Conservation (phyloP, 2,888 invertebrate species). For the Patella depressa region DNA sequence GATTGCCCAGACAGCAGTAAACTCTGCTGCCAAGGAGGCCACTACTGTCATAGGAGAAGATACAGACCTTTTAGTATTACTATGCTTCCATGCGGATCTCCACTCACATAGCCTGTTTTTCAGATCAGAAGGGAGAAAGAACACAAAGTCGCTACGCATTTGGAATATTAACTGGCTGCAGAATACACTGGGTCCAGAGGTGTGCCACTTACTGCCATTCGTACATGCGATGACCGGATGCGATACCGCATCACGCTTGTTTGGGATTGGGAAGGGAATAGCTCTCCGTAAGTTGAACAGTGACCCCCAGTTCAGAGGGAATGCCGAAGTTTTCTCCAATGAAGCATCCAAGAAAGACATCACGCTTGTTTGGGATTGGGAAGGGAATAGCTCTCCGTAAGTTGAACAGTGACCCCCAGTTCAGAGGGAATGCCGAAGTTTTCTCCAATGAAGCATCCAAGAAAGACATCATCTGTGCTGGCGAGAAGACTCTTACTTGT, state of each 20-base stretch:
- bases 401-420: too few species aligned
- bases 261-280: constrained; percentile 32
- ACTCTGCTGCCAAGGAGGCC: constrained; percentile 12
- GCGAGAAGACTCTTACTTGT: constrained; percentile 5
- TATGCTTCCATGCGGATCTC: constrained; percentile 23
- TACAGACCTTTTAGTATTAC: constrained; percentile 38
- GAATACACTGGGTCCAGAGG: constrained; percentile 10
- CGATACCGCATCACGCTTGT: constrained; percentile 37
- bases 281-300: constrained; percentile 20
- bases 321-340: not conserved
- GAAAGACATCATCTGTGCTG: not conserved
- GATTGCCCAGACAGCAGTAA: constrained; percentile 42
- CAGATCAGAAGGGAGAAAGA: constrained; percentile 4
- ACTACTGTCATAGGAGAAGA: constrained; percentile 37
- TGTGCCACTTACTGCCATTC: constrained; percentile 26
- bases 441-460: too few species aligned
- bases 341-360: too few species aligned
- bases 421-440: too few species aligned
- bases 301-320: too few species aligned
- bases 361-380: too few species aligned
- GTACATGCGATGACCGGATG: constrained; percentile 33
- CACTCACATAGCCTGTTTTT: constrained; percentile 16
- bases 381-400: too few species aligned
- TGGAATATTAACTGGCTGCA: not conserved
- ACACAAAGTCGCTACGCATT: not conserved